Evolutionary conservation across 1,140 invertebrate species (phyloP).

Genomic region (Drosophila jambulina): DNA sequence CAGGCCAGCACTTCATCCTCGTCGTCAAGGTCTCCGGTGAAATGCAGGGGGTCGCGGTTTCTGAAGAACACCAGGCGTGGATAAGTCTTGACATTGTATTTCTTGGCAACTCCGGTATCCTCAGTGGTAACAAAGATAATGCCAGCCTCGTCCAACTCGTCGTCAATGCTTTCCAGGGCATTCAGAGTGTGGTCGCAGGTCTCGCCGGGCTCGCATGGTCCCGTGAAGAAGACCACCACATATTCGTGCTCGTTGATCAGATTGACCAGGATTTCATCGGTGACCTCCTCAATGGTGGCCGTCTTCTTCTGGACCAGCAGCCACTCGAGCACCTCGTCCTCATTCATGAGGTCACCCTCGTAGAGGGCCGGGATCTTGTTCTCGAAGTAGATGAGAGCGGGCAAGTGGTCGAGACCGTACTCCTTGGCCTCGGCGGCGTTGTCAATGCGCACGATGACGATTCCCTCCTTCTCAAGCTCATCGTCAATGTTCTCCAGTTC

Average conservation of each 20-base stretch:
- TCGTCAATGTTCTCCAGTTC: conserved; percentile 97
- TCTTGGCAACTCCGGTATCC: conserved; percentile 92
- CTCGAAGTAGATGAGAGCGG: conserved; percentile 95
- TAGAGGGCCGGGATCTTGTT: conserved; percentile 96
- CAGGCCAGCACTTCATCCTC: conserved; percentile 96
- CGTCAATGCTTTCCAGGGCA: conserved; percentile 96
- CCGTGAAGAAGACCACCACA: conserved; percentile 97
- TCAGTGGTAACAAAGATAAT: conserved; percentile 97
- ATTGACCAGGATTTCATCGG: conserved; percentile 94
- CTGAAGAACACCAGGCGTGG: conserved; percentile 95
- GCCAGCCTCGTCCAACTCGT: conserved; percentile 96
- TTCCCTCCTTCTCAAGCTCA: conserved; percentile 95
- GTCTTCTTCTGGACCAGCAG: conserved; percentile 95
- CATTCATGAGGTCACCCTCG: conserved; percentile 95
- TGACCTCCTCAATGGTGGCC: conserved; percentile 97
- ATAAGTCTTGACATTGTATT: conserved; percentile 93
- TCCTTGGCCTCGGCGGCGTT: conserved; percentile 95
- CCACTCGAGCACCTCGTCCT: conserved; percentile 96
- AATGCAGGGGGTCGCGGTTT: conserved; percentile 93
- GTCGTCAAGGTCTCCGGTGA: conserved; percentile 92
- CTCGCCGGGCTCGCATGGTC: conserved; percentile 94
- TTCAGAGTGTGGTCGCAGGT: conserved; percentile 93
- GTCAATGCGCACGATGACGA: conserved; percentile 95
- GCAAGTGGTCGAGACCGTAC: conserved; percentile 95
- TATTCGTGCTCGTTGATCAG: conserved; percentile 96